Conservation (phyloP, 2,113 vertebrate species). For the Odocoileus hemionus region DNA sequence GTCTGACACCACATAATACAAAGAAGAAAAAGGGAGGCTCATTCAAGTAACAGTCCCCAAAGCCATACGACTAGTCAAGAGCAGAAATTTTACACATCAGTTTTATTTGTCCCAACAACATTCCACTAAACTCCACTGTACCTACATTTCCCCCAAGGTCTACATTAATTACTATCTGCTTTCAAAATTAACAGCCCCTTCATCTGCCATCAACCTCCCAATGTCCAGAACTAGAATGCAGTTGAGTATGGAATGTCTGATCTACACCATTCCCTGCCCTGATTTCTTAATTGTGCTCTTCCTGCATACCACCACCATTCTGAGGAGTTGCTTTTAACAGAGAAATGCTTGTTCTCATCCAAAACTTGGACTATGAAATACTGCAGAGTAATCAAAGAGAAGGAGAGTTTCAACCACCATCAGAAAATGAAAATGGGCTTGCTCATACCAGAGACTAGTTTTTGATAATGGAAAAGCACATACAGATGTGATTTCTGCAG, state of each 20-base stretch:
- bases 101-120: not conserved
- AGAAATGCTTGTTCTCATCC: not conserved
- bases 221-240: not conserved
- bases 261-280: not conserved
- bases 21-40: not conserved
- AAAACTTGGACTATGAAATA: not conserved
- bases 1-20: not conserved
- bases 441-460: not conserved
- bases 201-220: not conserved
- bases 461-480: not conserved
- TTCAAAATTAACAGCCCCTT: not conserved
- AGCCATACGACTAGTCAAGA: not conserved
- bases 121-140: too few relatives aligned
- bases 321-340: not conserved
- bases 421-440: not conserved
- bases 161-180: not conserved
- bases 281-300: not conserved
- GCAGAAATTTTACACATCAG: not conserved
- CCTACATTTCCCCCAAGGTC: not conserved
- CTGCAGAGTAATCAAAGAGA: not conserved
- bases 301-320: not conserved
- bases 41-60: rapidly evolving
- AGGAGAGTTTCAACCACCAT: not conserved
- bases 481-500: not conserved
- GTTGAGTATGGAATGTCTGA: too few relatives aligned